Percentiles rank a stretch among this genome's conserved stretches.
These are phyloP conservation scores for Tetrax tetrax DNA, from an alignment of 2,113 vertebrate genomes.

Conservation along the genomic window DNA sequence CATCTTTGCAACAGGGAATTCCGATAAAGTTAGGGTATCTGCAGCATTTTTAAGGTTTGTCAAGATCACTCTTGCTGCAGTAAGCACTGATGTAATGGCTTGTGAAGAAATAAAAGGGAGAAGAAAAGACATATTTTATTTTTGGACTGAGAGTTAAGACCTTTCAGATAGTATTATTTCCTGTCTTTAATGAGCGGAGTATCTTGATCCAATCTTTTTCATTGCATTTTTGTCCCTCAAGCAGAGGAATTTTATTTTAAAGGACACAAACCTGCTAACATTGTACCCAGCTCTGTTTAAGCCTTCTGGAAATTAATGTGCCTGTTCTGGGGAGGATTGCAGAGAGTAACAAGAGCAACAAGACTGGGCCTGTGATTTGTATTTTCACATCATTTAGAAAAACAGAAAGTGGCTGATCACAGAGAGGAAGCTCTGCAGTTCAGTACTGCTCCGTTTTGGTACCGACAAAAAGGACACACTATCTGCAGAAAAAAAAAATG, in stretches of 20 bases:
- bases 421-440: not conserved
- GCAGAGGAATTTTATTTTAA: not conserved
- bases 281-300: not conserved
- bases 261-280: not conserved
- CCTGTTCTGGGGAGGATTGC: not conserved
- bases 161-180: not conserved
- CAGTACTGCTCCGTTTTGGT: not conserved
- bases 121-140: not conserved
- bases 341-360: not conserved
- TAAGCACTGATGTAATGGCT: not conserved
- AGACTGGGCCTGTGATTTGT: not conserved
- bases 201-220: constrained; percentile 18
- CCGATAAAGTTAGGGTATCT: not conserved
- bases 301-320: not conserved
- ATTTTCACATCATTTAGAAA: not conserved
- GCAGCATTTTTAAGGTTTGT: constrained; percentile 9
- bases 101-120: not conserved
- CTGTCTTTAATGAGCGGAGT: not conserved
- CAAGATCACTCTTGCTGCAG: not conserved
- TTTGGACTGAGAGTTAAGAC: constrained; percentile 19
- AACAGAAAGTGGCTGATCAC: not conserved
- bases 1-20: constrained; percentile 8
- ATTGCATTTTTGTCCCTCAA: not conserved
- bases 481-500: not conserved
- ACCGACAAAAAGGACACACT: not conserved